Conservation (phyloP, 1,140 invertebrate genomes). For the Chironomus striatipennis region DNA sequence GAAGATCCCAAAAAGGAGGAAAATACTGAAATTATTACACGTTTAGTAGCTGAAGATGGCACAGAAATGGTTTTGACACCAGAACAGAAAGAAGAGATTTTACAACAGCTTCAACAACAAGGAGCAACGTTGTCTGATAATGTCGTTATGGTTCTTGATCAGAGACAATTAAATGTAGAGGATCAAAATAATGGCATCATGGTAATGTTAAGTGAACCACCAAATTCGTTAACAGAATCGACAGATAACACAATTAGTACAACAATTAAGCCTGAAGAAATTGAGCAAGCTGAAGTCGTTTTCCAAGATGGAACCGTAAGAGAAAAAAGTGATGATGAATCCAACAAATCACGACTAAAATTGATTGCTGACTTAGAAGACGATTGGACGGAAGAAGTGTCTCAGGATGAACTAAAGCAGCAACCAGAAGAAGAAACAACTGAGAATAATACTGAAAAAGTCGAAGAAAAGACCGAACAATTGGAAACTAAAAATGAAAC, state of each 20-base stretch:
- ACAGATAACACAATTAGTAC: not conserved
- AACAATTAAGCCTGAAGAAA: constrained; percentile 17
- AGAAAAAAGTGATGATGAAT: constrained; percentile 23
- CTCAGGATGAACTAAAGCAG: constrained; percentile 6
- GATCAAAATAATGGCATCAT: not conserved
- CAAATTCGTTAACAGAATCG: not conserved
- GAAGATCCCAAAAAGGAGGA: constrained; percentile 28
- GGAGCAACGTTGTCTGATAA: constrained; percentile 29
- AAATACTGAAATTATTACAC: constrained; percentile 24
- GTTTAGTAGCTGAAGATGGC: constrained; percentile 38
- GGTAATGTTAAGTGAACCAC: not conserved
- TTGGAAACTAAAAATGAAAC: constrained; percentile 25
- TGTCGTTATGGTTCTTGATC: constrained; percentile 37
- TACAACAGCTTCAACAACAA: constrained; percentile 35
- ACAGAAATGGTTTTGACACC: constrained; percentile 37
- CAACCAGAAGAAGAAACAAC: constrained; percentile 26
- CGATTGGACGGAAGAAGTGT: constrained; percentile 20
- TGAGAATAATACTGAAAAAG: constrained; percentile 30
- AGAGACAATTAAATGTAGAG: not conserved
- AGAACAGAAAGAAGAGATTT: constrained; percentile 37
- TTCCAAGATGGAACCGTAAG: not conserved
- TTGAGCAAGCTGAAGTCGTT: constrained; percentile 15
- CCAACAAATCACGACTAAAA: constrained; percentile 26
- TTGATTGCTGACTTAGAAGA: constrained; percentile 21
- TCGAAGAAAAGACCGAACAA: constrained; percentile 24